These are phyloP conservation scores for Hirtodrosophila confusa DNA, from an alignment of 2,888 invertebrate genomes.

Conservation along the genomic window DNA sequence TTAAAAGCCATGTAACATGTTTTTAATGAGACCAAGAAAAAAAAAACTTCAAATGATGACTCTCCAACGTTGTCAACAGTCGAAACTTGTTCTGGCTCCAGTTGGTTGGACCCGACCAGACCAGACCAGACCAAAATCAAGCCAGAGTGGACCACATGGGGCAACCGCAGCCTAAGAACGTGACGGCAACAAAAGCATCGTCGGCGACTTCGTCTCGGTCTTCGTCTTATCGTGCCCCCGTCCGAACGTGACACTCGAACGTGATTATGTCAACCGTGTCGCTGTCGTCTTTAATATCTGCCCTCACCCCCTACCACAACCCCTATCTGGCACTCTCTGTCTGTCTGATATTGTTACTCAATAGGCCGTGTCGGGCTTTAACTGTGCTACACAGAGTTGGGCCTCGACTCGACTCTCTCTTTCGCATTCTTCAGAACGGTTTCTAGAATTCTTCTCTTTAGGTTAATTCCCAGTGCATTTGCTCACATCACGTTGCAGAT, in stretches of 20 bases:
- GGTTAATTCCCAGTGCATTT: slow-evolving; percentile 67
- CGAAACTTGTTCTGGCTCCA: slow-evolving; percentile 63
- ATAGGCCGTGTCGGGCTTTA: slow-evolving; percentile 70
- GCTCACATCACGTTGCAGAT: slow-evolving; percentile 54
- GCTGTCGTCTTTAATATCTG: slow-evolving; percentile 49
- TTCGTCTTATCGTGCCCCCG: slow-evolving; percentile 50
- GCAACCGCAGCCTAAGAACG: slow-evolving; percentile 53
- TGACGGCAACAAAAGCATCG: slow-evolving; percentile 71
- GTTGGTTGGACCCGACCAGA: neutral
- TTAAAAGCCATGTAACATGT: slow-evolving; percentile 73
- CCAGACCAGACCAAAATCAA: no score
- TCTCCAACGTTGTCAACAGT: slow-evolving; percentile 29
- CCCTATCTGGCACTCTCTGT: neutral
- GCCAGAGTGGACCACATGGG: slow-evolving; percentile 45
- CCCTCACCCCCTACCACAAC: slow-evolving; percentile 1
- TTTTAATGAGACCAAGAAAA: slow-evolving; percentile 69
- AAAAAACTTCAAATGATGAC: slow-evolving; percentile 15
- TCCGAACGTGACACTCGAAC: slow-evolving; percentile 77
- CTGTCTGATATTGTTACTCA: slow-evolving; percentile 66
- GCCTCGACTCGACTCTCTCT: slow-evolving; percentile 23
- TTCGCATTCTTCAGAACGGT: slow-evolving; percentile 36
- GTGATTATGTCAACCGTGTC: slow-evolving; percentile 78
- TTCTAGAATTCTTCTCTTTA: slow-evolving; percentile 27
- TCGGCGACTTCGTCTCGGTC: slow-evolving; percentile 31
- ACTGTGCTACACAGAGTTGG: slow-evolving; percentile 47